These are phyloP conservation scores for Aphaenogaster ashmeadi DNA, from an alignment of 1,140 invertebrate genomes.

Conservation along the genomic window DNA sequence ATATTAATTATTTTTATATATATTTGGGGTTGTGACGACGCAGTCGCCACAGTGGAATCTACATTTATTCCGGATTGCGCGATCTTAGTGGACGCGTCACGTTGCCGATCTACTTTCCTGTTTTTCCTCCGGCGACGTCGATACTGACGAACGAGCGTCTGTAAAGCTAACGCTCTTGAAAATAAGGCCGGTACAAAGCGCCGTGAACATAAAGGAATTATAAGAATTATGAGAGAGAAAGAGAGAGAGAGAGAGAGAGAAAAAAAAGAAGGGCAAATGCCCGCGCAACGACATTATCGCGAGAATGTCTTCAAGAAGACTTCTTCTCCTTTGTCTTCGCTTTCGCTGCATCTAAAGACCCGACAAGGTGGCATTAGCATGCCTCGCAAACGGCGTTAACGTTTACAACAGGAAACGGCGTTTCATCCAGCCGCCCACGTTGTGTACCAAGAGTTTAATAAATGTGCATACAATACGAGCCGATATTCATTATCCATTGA, in stretches of 20 bases:
- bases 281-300: conserved; percentile 6
- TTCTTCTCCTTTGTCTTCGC: conserved; percentile 38
- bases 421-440: conserved; percentile 14
- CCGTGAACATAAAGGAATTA: conserved; percentile 5
- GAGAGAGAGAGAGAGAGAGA: neutral
- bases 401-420: conserved; percentile 25
- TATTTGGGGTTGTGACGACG: too few species aligned
- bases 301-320: neutral
- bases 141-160: neutral
- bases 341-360: neutral
- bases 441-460: conserved; percentile 8
- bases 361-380: conserved; percentile 20
- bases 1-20: too few species aligned
- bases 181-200: conserved; percentile 1
- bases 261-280: too few species aligned
- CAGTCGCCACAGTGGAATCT: too few species aligned
- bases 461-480: conserved; percentile 8
- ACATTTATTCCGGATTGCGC: neutral
- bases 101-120: neutral
- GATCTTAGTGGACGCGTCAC: neutral
- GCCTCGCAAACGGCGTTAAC: conserved; percentile 17
- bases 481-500: neutral
- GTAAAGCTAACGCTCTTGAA: conserved; percentile 18
- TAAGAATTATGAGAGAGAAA: neutral
- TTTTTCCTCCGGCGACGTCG: neutral